Evolutionary conservation across 1,140 invertebrate genomes (phyloP).

Genomic region (Ips nitidus): DNA sequence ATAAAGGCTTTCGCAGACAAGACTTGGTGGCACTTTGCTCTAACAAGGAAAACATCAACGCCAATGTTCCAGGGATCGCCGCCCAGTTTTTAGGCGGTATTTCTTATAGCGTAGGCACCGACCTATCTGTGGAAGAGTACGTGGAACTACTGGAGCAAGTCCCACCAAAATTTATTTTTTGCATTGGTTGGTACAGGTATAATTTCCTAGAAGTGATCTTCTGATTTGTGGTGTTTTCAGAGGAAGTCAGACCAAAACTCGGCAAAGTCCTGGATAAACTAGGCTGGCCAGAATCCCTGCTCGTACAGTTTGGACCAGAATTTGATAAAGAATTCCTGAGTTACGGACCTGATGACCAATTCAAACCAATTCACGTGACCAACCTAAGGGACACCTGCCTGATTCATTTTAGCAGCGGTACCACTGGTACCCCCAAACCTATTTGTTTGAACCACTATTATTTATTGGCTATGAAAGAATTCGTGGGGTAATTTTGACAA

Average conservation of each 20-base stretch:
- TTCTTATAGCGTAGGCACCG: conserved; percentile 1
- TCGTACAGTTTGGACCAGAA: not conserved
- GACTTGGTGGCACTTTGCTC: conserved; percentile 16
- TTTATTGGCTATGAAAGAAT: not conserved
- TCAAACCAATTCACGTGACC: conserved; percentile 2
- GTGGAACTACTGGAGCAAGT: conserved; percentile 10
- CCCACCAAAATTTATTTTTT: conserved; percentile 4
- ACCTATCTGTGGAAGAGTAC: not conserved
- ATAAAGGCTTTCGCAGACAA: conserved; percentile 1
- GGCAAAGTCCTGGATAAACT: not conserved
- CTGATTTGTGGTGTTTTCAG: conserved; percentile 1
- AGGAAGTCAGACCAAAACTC: not conserved
- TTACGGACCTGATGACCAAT: not conserved
- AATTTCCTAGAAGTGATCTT: not conserved
- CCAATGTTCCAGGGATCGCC: conserved; percentile 6
- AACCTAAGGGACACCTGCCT: conserved; percentile 4
- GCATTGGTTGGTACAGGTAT: conserved; percentile 2
- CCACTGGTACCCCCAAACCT: conserved; percentile 11
- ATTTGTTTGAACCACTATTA: conserved; percentile 21
- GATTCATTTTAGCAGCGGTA: conserved; percentile 20
- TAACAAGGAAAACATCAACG: conserved; percentile 13
- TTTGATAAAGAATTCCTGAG: conserved; percentile 11
- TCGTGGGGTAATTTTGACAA: not conserved
- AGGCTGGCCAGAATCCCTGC: not conserved
- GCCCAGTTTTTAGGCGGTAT: not conserved